Evolutionary conservation across 2,797 vertebrate species (phyloP).

Genomic region (Merluccius polli): DNA sequence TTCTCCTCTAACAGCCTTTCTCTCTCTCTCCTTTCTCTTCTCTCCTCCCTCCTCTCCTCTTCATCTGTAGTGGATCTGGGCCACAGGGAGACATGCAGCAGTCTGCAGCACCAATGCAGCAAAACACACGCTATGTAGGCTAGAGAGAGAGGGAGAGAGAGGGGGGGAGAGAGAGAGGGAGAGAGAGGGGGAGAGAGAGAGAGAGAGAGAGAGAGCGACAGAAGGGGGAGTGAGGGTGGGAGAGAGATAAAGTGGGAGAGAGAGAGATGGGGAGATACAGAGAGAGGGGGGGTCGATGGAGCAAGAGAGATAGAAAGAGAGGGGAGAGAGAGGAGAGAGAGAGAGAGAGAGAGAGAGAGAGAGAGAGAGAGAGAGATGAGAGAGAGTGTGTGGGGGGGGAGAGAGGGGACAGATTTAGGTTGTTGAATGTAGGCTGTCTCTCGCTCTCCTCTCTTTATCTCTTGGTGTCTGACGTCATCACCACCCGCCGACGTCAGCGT

Average conservation of each 20-base stretch:
- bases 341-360: not conserved
- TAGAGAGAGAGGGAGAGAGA: not conserved
- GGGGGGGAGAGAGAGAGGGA: not conserved
- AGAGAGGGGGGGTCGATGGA: not conserved
- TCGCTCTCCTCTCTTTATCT: not conserved
- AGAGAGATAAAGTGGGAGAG: no score
- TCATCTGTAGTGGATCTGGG: not conserved
- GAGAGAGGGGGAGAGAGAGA: not conserved
- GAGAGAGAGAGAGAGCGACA: not conserved
- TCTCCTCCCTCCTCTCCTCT: not conserved
- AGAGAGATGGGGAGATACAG: no score
- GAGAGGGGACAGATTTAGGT: not conserved
- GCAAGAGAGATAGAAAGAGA: not conserved
- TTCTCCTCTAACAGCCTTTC: not conserved
- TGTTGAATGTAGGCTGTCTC: not conserved
- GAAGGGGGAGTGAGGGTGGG: no score
- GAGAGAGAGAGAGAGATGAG: not conserved
- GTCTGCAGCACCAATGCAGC: not conserved
- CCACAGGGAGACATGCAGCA: not conserved
- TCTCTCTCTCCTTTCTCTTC: not conserved
- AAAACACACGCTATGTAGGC: conserved; percentile 1
- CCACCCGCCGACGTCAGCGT: not conserved
- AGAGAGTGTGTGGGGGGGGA: not conserved
- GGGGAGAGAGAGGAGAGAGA: not conserved
- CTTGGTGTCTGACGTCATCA: not conserved